A percentile compares a stretch with the other conserved stretches of the same genome.
Conservation (phyloP, 2,113 vertebrate genomes). For the Thalassarche chlororhynchos region DNA sequence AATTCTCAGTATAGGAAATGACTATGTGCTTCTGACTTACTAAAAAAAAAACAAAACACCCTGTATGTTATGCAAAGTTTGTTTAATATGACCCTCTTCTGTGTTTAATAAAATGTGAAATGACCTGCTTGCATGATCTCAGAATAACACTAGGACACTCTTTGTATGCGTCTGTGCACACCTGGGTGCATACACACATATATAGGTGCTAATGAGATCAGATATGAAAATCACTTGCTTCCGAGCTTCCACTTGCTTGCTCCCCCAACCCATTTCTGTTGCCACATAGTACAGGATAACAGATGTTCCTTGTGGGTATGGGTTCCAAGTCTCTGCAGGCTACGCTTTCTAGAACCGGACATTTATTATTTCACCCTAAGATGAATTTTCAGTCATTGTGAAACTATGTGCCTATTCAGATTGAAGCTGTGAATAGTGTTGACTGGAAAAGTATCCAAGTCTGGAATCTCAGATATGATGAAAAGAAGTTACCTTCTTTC, state of each 20-base stretch:
- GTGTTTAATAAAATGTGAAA: neutral
- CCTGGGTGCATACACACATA: neutral
- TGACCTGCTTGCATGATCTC: neutral
- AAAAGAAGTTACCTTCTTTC: neutral
- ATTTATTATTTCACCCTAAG: neutral
- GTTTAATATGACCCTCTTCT: neutral
- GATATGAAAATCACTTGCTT: neutral
- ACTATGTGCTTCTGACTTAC: neutral
- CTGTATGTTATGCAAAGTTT: neutral
- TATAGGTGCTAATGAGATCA: neutral
- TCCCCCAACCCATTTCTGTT: neutral
- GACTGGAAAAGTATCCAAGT: neutral
- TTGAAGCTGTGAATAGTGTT: neutral
- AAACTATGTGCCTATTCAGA: neutral
- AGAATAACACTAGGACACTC: neutral
- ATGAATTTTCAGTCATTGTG: neutral
- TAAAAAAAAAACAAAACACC: neutral
- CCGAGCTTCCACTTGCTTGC: neutral
- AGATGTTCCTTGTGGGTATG: neutral
- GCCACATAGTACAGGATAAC: neutral
- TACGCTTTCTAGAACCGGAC: neutral
- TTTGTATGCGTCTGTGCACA: neutral
- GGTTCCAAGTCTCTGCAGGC: neutral
- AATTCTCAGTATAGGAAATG: neutral
- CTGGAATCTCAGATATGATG: neutral